phyloP scores from a whole-genome alignment of 2,797 vertebrate species.

The Eulemur rubriventer region DNA sequence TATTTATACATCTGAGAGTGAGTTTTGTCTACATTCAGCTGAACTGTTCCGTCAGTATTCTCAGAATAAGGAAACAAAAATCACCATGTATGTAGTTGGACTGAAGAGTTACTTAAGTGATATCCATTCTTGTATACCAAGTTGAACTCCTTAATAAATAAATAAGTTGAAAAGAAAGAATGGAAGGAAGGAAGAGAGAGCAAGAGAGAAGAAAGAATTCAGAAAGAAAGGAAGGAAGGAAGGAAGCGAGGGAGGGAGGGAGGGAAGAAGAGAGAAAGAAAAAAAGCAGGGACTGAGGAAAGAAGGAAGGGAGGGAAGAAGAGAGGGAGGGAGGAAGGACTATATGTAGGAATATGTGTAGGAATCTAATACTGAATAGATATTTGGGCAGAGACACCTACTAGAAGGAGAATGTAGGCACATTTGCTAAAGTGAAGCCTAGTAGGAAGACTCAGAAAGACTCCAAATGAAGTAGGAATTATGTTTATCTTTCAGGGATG shows the following conservation, averaged over 20 bases:
- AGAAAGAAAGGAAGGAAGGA: rapidly evolving
- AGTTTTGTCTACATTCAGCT: background rate
- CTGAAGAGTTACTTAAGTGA: background rate
- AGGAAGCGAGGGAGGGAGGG: too few relatives aligned
- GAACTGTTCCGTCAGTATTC: background rate
- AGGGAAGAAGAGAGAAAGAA: too few relatives aligned
- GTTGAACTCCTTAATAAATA: background rate
- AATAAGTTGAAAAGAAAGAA: background rate
- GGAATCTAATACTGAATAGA: background rate
- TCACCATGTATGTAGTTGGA: background rate
- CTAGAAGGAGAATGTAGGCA: background rate
- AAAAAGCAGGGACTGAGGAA: too few relatives aligned
- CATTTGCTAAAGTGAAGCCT: background rate
- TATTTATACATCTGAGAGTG: background rate
- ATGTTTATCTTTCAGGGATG: background rate
- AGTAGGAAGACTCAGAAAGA: background rate
- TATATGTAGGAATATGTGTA: too few relatives aligned
- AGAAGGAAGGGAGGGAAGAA: rapidly evolving
- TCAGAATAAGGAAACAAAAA: background rate
- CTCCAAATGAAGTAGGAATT: background rate
- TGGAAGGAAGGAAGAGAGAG: background rate
- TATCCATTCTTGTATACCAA: background rate
- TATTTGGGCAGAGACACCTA: background rate
- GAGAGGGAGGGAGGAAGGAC: rapidly evolving
- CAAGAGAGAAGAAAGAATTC: background rate